Evolutionary conservation across 2,113 vertebrate genomes (phyloP).

Genomic region (Oplegnathus fasciatus): DNA sequence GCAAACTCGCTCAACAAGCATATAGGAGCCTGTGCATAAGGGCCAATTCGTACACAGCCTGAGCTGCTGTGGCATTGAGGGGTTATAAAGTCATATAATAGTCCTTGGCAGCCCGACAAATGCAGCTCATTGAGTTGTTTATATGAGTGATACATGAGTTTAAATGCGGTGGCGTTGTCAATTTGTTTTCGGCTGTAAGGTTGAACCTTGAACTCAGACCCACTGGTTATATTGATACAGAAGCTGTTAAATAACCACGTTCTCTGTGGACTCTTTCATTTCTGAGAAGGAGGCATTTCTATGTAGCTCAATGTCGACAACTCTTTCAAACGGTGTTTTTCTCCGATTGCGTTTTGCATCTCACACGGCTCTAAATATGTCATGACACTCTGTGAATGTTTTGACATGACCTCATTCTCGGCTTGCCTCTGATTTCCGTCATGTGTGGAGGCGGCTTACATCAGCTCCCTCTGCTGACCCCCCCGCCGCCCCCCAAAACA

Average conservation of each 20-base stretch:
- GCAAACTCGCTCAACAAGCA: background rate
- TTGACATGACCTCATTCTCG: conserved; percentile 67
- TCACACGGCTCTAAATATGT: conserved; percentile 51
- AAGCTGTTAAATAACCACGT: conserved; percentile 21
- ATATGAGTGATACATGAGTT: background rate
- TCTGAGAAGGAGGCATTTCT: conserved; percentile 21
- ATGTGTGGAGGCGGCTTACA: conserved; percentile 53
- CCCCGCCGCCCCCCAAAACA: background rate
- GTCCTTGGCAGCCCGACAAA: background rate
- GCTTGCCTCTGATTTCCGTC: conserved; percentile 61
- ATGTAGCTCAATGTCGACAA: conserved; percentile 31
- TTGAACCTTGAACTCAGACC: conserved; percentile 2
- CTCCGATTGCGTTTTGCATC: conserved; percentile 53
- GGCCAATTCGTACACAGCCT: background rate
- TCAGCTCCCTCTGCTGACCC: conserved; percentile 54
- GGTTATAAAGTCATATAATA: background rate
- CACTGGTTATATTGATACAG: background rate
- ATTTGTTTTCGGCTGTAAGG: conserved; percentile 9
- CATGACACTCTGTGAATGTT: conserved; percentile 45
- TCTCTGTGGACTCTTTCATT: background rate
- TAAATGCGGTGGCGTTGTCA: conserved; percentile 4
- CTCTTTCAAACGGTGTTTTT: conserved; percentile 46
- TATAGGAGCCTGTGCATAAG: background rate
- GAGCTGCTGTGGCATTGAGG: background rate
- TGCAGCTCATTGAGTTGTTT: conserved; percentile 14